These are phyloP conservation scores for Diadema setosum DNA, from an alignment of 35 echinoderm and acorn worm genomes.

Conservation along the genomic window DNA sequence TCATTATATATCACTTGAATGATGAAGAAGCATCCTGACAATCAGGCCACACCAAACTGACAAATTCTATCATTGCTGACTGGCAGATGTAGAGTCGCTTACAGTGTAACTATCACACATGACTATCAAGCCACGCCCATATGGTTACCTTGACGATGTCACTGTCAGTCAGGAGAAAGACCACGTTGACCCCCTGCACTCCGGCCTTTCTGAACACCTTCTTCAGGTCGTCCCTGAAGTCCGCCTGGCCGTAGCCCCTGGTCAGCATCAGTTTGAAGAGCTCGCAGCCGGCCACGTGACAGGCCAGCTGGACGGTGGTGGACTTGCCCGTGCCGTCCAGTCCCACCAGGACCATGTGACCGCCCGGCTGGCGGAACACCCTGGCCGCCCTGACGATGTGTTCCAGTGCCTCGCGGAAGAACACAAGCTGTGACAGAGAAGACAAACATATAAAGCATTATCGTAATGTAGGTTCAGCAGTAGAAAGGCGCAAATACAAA, in stretches of 20 bases:
- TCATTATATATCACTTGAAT: too few relatives aligned
- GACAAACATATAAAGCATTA: too few relatives aligned
- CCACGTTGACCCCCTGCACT: conserved; percentile 68
- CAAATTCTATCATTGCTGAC: too few relatives aligned
- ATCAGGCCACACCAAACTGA: too few relatives aligned
- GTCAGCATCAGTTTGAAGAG: conserved; percentile 89
- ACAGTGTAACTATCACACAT: too few relatives aligned
- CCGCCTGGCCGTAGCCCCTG: conserved; percentile 69
- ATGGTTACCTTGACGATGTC: conserved; percentile 81
- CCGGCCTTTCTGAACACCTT: conserved; percentile 85
- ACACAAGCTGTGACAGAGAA: conserved; percentile 85
- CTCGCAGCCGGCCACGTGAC: conserved; percentile 84
- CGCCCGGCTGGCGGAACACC: conserved; percentile 93
- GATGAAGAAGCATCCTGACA: too few relatives aligned
- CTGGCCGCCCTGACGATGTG: conserved; percentile 88
- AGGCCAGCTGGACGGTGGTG: conserved; percentile 82
- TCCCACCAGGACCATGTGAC: conserved; percentile 95
- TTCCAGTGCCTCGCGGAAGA: conserved; percentile 91
- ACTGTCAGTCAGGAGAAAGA: conserved; percentile 92
- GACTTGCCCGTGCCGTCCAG: conserved; percentile 94
- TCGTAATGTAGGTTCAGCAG: too few relatives aligned
- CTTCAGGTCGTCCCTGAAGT: conserved; percentile 94
- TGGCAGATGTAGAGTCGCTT: too few relatives aligned
- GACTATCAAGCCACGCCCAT: too few relatives aligned
- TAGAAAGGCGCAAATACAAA: too few relatives aligned